Percentiles rank a stretch among this genome's conserved stretches.
Conservation (phyloP, 2,113 vertebrate species). For the Chamaetylas fuelleborni region DNA sequence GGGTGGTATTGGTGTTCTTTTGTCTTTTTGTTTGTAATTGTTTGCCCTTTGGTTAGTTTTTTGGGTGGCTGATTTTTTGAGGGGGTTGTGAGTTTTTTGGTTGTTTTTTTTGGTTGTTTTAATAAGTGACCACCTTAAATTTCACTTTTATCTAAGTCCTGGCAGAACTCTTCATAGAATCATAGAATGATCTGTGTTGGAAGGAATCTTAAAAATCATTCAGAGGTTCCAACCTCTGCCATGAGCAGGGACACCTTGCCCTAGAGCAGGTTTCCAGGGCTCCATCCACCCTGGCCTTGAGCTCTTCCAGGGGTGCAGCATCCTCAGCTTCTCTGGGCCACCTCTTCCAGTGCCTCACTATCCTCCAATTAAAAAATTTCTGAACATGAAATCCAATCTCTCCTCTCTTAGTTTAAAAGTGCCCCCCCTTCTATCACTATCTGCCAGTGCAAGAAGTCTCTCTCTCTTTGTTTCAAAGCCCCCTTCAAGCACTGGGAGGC, state of each 20-base stretch:
- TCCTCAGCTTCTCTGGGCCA: not conserved
- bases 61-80: not conserved
- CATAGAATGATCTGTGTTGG: not conserved
- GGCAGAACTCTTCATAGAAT: not conserved
- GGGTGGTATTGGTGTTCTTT: accelerated
- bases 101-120: not conserved
- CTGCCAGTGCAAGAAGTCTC: not conserved
- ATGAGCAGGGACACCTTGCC: not conserved
- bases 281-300: not conserved
- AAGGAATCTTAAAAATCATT: not conserved
- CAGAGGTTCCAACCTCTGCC: not conserved
- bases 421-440: not conserved
- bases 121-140: not conserved
- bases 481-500: not conserved
- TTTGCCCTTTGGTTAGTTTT: not conserved
- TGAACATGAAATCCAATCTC: not conserved
- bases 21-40: not conserved
- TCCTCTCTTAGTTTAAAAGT: not conserved
- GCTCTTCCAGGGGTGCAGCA: not conserved
- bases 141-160: not conserved
- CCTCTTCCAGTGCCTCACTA: not conserved
- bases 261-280: not conserved
- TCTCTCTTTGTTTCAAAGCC: not conserved
- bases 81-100: no score
- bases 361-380: not conserved